phyloP scores from a whole-genome alignment of 2,113 vertebrate genomes.

The Sterrhoptilus dennistouni region DNA sequence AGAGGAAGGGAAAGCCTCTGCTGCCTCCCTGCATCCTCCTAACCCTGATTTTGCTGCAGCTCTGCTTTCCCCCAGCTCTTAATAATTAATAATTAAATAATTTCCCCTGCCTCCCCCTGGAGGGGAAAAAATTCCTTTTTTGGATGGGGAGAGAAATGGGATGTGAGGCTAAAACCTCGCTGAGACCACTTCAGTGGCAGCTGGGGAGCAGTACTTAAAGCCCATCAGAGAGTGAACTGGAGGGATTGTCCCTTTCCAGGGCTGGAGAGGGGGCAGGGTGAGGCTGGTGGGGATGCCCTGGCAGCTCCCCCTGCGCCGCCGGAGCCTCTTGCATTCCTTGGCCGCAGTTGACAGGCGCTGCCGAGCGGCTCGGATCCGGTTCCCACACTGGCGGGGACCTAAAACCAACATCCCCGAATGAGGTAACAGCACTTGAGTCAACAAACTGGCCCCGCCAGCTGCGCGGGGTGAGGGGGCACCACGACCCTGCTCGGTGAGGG shows the following conservation, averaged over 20 bases:
- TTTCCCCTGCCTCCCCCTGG: accelerated
- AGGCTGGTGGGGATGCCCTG: neutral
- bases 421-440: constrained; percentile 64
- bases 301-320: neutral
- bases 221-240: neutral
- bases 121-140: accelerated
- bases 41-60: neutral
- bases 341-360: constrained; percentile 45
- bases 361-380: constrained; percentile 48
- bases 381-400: constrained; percentile 63
- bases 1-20: neutral
- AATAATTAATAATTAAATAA: neutral
- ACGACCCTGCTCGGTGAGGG: neutral
- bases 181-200: accelerated
- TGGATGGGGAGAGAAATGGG: neutral
- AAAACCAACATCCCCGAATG: constrained; percentile 68
- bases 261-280: neutral
- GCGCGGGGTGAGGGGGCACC: neutral
- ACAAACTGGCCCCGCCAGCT: constrained; percentile 15
- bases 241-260: neutral
- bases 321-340: constrained; percentile 35
- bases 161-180: neutral
- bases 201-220: neutral
- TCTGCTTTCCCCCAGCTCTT: neutral
- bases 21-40: neutral